phyloP scores from a whole-genome alignment of 1,140 invertebrate genomes.

The Pomacea maculata region DNA sequence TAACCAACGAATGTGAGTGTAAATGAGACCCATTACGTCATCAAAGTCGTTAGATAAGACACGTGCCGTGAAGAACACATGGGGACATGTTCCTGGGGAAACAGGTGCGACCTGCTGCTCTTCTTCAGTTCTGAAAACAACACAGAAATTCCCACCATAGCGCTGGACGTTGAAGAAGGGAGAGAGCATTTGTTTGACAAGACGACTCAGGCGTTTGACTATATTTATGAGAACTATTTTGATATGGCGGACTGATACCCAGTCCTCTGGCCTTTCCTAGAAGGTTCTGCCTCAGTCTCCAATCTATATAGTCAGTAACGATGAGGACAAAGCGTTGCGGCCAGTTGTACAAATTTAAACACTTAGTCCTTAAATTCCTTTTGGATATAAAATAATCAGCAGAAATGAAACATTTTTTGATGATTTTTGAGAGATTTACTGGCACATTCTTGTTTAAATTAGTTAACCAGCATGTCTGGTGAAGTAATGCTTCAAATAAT shows the following conservation, averaged over 20 bases:
- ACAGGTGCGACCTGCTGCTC: conserved; percentile 75
- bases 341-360: too few relatives aligned
- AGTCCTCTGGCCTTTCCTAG: too few relatives aligned
- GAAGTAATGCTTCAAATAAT: too few relatives aligned
- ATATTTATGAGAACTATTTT: conserved; percentile 59
- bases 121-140: conserved; percentile 88
- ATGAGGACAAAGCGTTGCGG: too few relatives aligned
- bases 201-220: conserved; percentile 90
- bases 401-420: too few relatives aligned
- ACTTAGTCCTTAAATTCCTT: too few relatives aligned
- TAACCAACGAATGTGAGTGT: conserved; percentile 71
- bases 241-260: conserved; percentile 33
- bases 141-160: conserved; percentile 54
- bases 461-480: too few relatives aligned
- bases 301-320: too few relatives aligned
- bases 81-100: conserved; percentile 65
- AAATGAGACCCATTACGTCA: conserved; percentile 95
- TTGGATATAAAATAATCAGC: too few relatives aligned
- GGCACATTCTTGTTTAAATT: too few relatives aligned
- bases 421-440: too few relatives aligned
- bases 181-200: conserved; percentile 93
- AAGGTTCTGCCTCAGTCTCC: too few relatives aligned
- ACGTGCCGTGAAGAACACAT: conserved; percentile 82
- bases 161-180: conserved; percentile 79
- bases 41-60: conserved; percentile 91